Conservation (phyloP, 2,888 invertebrate species). For the Nomada fucata region DNA sequence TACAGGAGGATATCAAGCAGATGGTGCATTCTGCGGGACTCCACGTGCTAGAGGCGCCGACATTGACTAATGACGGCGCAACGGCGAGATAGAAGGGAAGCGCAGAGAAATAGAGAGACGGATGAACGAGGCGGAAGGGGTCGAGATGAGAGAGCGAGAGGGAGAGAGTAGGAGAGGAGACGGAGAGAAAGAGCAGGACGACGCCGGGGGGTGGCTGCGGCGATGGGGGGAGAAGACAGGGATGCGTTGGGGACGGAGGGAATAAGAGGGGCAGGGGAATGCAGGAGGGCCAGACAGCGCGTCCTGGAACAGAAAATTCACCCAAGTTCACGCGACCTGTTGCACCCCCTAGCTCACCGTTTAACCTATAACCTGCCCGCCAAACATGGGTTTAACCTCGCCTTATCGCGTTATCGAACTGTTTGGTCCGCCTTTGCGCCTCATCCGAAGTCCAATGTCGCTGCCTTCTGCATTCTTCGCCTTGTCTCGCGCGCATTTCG, state of each 20-base stretch:
- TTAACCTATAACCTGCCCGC: slow-evolving; percentile 84
- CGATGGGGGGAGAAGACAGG: slow-evolving; percentile 47
- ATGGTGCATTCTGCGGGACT: slow-evolving; percentile 80
- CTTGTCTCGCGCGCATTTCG: slow-evolving; percentile 1
- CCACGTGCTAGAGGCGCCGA: slow-evolving; percentile 82
- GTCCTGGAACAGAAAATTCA: slow-evolving; percentile 84
- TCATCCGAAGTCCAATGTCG: slow-evolving; percentile 32
- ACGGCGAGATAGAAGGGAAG: slow-evolving; percentile 68
- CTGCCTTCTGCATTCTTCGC: slow-evolving; percentile 24
- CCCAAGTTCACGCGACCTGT: slow-evolving; percentile 84
- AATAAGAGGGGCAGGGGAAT: slow-evolving; percentile 61
- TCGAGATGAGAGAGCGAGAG: slow-evolving; percentile 3
- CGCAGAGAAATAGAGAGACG: slow-evolving; percentile 13
- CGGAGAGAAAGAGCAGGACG: slow-evolving; percentile 21
- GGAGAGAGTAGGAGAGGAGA: background rate
- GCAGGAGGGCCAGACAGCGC: slow-evolving; percentile 80
- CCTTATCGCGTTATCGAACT: slow-evolving; percentile 84
- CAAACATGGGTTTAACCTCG: slow-evolving; percentile 84
- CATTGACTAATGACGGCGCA: slow-evolving; percentile 84
- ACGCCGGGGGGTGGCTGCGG: slow-evolving; percentile 55
- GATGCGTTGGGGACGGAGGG: slow-evolving; percentile 47
- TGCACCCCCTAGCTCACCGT: slow-evolving; percentile 84
- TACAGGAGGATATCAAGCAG: slow-evolving; percentile 80
- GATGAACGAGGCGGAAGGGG: slow-evolving; percentile 48
- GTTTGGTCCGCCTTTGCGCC: slow-evolving; percentile 68